Base-by-base conservation (phyloP, 2,888 invertebrate genomes). In the Caenorhabditis imperialis region DNA sequence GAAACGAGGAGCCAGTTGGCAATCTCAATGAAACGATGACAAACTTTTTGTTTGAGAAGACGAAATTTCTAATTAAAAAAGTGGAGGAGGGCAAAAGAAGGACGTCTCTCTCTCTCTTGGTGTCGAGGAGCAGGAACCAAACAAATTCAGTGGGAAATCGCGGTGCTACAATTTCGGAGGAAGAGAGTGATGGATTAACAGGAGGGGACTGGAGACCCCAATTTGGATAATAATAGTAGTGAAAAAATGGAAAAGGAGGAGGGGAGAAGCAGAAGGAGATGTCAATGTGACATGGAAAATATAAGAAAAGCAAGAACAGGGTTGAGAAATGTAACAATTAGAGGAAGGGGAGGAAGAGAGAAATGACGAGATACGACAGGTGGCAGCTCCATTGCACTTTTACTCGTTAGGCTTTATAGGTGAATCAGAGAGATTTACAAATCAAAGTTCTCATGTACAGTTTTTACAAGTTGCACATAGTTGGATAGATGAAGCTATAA, bases 201-300 rank as follows among this genome's bases (percentile, higher is more conserved):
- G n/a, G 14, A 16, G 10, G 22, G 55, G 25, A 20, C n/a, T 16
- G 42, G 16, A 16, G 53, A 54, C 45, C 60, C 54, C 70, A 70
- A 70, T 70, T 70, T 60, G 70, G 61, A 70, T 54, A 70, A 70
- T 60, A 61, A 70, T 61, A 61, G 67, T 67, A 57, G 57, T 51
- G 57, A 53, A 48, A 42, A 27, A 50, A 14, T 16, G 27, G 42
- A 42, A 61, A 37, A 35, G 42, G 25, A 18, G 44, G 42, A 53
- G 51, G 37, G 48, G 44, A 55, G 37, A 61, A 30, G 51, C 18
- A 47, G 27, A 69, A 12, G 42, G 22, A 57, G 35, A 45, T 44
- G 33, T 60, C 58, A 57, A 61, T 57, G 73, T 50, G 63, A 60
- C 48, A 60, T 61, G 65, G 37, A 40, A 5, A 10, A 33, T 25